phyloP scores from a whole-genome alignment of 2,113 vertebrate genomes.

The Lampris incognitus region DNA sequence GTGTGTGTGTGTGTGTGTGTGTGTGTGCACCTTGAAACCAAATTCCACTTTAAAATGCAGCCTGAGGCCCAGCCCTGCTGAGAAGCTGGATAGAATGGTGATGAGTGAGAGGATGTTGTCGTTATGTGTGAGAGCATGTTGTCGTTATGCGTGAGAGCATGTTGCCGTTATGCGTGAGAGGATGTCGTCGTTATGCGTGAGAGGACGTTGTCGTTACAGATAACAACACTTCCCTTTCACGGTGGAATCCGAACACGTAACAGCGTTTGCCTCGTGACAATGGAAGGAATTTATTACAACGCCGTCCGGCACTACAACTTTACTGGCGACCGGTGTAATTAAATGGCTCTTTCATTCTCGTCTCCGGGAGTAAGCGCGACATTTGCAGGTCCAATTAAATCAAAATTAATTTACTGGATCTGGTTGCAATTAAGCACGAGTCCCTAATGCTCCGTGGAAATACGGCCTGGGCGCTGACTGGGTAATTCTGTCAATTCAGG shows the following conservation, averaged over 20 bases:
- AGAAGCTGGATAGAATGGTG: too few relatives aligned
- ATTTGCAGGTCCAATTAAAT: conserved; percentile 59
- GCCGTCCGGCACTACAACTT: neutral
- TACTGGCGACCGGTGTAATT: conserved; percentile 4
- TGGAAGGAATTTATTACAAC: neutral
- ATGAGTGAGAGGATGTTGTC: too few relatives aligned
- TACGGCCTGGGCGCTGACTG: conserved; percentile 39
- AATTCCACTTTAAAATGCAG: too few relatives aligned
- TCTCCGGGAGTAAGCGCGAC: conserved; percentile 49
- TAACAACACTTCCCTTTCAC: neutral
- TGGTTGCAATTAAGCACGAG: conserved; percentile 68
- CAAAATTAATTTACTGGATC: conserved; percentile 72
- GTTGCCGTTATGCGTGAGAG: too few relatives aligned
- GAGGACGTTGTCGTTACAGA: neutral
- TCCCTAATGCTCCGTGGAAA: conserved; percentile 69
- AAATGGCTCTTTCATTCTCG: conserved; percentile 33
- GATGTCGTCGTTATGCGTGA: too few relatives aligned
- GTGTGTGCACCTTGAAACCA: too few relatives aligned
- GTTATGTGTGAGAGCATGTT: too few relatives aligned
- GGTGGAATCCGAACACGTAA: neutral
- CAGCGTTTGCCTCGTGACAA: neutral
- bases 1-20: too few relatives aligned
- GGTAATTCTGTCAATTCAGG: conserved; percentile 64
- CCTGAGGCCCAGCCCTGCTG: too few relatives aligned
- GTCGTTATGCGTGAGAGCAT: too few relatives aligned